Percentiles rank a stretch among this genome's conserved stretches.
These are phyloP conservation scores for Plagodis dolabraria DNA, from an alignment of 2,888 invertebrate genomes.

Conservation along the genomic window DNA sequence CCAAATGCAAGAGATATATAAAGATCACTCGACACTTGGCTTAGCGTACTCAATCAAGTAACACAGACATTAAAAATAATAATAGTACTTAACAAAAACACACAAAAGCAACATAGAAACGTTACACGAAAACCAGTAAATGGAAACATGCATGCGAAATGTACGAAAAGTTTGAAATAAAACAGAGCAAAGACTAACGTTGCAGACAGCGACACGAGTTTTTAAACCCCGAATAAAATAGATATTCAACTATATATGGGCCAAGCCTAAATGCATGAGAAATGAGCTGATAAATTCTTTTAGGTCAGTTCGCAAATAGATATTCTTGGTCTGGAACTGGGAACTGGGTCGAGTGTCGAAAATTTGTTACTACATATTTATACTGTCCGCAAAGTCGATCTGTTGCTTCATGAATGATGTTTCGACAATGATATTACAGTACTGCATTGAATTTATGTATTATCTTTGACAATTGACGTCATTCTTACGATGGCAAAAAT, in stretches of 20 bases:
- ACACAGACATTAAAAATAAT: too few species aligned
- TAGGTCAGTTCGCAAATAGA: conserved; percentile 1
- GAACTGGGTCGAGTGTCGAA: conserved; percentile 6
- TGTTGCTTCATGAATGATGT: conserved; percentile 4
- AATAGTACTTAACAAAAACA: background rate
- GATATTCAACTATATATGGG: conserved; percentile 3
- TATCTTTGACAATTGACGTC: too few species aligned
- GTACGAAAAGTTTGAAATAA: conserved; percentile 8
- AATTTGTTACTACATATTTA: conserved; percentile 2
- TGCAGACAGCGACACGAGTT: conserved; percentile 3
- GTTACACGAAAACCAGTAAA: conserved; percentile 3
- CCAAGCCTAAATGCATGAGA: conserved; percentile 11
- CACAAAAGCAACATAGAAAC: conserved; percentile 3
- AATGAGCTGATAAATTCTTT: conserved; percentile 8
- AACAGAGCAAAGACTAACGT: conserved; percentile 4
- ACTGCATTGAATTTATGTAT: conserved; percentile 12
- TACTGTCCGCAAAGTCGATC: conserved; percentile 8
- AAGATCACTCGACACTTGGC: too few species aligned
- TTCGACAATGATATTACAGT: conserved; percentile 1
- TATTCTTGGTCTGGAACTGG: background rate
- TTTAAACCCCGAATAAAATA: conserved; percentile 6
- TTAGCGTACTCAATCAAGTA: too few species aligned
- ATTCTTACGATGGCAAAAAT: too few species aligned
- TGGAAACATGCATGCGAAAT: conserved; percentile 5
- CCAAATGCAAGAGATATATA: too few species aligned